These are phyloP conservation scores for Chaetoderma sp. DNA, from an alignment of 2,888 invertebrate genomes.

Conservation along the genomic window DNA sequence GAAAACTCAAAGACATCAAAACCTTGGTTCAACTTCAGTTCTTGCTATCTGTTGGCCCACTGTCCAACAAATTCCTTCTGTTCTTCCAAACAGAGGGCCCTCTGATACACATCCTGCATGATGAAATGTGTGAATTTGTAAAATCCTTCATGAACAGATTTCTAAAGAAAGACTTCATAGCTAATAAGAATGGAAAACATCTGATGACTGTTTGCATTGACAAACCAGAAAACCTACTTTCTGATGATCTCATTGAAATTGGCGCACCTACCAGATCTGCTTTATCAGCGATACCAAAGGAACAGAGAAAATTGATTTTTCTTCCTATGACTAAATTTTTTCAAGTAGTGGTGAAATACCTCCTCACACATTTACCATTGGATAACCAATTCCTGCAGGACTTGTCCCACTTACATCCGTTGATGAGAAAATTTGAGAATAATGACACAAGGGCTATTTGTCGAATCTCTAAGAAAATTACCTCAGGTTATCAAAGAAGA, in stretches of 20 bases:
- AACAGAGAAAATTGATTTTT: neutral
- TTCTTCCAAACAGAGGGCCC: neutral
- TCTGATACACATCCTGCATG: neutral
- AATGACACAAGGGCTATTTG: no score
- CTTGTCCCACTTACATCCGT: no score
- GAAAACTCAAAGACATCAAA: no score
- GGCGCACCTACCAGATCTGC: neutral
- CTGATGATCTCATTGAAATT: neutral
- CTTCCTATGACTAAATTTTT: neutral
- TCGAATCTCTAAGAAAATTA: no score
- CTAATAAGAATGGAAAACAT: neutral
- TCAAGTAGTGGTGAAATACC: neutral
- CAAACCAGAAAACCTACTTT: neutral
- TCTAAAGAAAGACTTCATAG: neutral
- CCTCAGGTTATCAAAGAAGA: no score
- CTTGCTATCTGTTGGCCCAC: neutral
- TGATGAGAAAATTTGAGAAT: no score
- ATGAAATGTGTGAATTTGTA: neutral
- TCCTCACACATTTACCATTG: neutral
- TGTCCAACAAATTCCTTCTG: neutral
- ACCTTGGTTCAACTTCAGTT: no score
- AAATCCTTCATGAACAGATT: neutral
- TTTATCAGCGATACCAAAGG: neutral
- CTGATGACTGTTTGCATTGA: neutral
- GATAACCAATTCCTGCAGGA: constrained; percentile 3